Conservation (phyloP, 2,888 invertebrate species). For the Drosophila helvetica region DNA sequence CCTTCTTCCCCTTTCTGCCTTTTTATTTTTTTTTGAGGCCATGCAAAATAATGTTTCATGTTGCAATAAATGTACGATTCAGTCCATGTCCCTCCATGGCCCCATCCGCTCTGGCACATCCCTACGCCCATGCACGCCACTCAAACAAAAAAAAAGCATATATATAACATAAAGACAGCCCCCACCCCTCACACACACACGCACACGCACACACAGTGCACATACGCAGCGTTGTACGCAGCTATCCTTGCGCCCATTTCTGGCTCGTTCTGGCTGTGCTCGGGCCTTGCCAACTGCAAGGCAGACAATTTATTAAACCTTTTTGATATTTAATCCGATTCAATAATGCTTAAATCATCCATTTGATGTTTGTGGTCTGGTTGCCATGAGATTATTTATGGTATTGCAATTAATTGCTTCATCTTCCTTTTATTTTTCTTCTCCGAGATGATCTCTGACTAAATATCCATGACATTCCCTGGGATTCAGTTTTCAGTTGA, state of each 20-base stretch:
- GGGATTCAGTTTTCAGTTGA: not conserved
- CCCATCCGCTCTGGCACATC: slow-evolving; percentile 24
- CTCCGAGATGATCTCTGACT: too few species aligned
- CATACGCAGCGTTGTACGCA: slow-evolving; percentile 74
- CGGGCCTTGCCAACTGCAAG: slow-evolving; percentile 54
- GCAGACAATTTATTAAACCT: slow-evolving; percentile 50
- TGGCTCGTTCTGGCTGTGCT: slow-evolving; percentile 28
- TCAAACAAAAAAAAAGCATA: slow-evolving; percentile 39
- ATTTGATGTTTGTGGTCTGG: slow-evolving; percentile 1
- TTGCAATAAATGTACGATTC: slow-evolving; percentile 76
- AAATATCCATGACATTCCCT: slow-evolving; percentile 1
- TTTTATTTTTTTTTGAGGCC: slow-evolving; percentile 70
- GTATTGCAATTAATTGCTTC: too few species aligned
- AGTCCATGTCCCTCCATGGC: slow-evolving; percentile 18
- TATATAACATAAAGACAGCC: slow-evolving; percentile 35
- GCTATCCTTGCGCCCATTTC: slow-evolving; percentile 75
- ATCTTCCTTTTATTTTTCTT: too few species aligned
- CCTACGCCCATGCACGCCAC: slow-evolving; percentile 54
- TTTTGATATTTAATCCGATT: slow-evolving; percentile 33
- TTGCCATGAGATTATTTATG: not conserved
- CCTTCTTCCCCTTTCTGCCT: slow-evolving; percentile 28
- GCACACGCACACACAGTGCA: slow-evolving; percentile 51
- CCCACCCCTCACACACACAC: not conserved
- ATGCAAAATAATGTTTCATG: slow-evolving; percentile 79
- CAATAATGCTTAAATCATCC: slow-evolving; percentile 13